phyloP scores from a whole-genome alignment of 2,113 vertebrate species.

The Otocyon megalotis region DNA sequence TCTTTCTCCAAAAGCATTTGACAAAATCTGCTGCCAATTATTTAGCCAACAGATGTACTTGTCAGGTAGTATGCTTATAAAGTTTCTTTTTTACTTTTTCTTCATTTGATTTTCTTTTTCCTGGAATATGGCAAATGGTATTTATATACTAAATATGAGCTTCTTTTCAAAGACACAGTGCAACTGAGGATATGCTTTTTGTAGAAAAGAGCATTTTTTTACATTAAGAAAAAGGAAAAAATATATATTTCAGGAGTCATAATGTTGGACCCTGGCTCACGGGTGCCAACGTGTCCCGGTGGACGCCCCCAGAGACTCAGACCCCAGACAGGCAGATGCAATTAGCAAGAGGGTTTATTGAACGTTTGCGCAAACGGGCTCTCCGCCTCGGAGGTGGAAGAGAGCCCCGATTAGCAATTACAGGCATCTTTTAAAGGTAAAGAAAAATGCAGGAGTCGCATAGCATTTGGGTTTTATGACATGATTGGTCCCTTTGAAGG shows the following conservation, averaged over 20 bases:
- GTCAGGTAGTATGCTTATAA: background rate
- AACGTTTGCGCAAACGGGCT: too few species aligned
- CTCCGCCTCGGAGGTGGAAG: too few species aligned
- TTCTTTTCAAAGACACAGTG: background rate
- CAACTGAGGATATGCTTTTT: background rate
- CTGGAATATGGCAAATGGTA: background rate
- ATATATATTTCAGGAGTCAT: background rate
- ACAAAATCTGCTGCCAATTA: background rate
- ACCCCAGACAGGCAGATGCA: too few species aligned
- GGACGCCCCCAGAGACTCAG: too few species aligned
- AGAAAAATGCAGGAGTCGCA: too few species aligned
- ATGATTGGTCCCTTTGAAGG: too few species aligned
- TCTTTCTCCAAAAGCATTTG: slow-evolving; percentile 28
- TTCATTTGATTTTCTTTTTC: background rate
- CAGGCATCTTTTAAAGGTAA: too few species aligned
- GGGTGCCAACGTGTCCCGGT: too few species aligned
- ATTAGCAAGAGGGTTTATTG: too few species aligned
- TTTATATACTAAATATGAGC: background rate
- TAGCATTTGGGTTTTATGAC: too few species aligned
- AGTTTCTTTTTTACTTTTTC: background rate
- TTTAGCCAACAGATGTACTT: slow-evolving; percentile 6
- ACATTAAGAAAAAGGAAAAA: background rate
- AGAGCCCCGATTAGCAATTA: too few species aligned
- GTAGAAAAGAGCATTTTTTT: background rate
- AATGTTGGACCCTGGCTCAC: too few species aligned